Conservation (phyloP, 2,888 invertebrate species). For the Plagodis pulveraria region DNA sequence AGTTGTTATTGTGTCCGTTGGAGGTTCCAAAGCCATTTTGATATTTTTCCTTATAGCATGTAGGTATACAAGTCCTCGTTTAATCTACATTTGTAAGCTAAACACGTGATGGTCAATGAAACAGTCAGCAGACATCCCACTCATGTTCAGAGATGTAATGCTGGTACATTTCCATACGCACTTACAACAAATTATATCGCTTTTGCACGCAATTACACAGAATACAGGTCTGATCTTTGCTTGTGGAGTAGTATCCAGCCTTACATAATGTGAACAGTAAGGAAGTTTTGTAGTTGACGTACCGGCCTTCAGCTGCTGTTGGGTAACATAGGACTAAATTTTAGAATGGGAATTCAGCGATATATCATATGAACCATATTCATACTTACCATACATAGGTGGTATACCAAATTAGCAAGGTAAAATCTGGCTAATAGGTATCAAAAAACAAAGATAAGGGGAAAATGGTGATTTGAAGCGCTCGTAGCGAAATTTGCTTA, state of each 20-base stretch:
- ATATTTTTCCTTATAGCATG: conserved; percentile 3
- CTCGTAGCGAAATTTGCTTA: no score
- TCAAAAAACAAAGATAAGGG: no score
- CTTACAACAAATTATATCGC: conserved; percentile 16
- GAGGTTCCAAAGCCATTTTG: not conserved
- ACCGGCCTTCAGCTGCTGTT: no score
- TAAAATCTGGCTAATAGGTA: no score
- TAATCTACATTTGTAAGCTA: conserved; percentile 13
- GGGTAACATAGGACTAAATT: no score
- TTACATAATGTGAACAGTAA: conserved; percentile 5
- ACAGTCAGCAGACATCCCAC: not conserved
- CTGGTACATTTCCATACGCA: conserved; percentile 15
- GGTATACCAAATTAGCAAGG: no score
- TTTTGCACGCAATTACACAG: conserved; percentile 12
- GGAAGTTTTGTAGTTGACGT: not conserved
- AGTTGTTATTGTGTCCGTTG: no score
- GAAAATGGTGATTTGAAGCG: no score
- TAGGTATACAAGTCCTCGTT: conserved; percentile 4
- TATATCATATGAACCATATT: no score
- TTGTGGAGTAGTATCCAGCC: not conserved
- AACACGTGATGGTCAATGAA: conserved; percentile 15
- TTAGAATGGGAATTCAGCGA: no score
- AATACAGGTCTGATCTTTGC: conserved; percentile 13
- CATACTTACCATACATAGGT: no score
- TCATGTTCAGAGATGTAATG: not conserved